These are phyloP conservation scores for Lamellibrachia luymesi DNA, from an alignment of 1,140 invertebrate genomes.

Conservation along the genomic window DNA sequence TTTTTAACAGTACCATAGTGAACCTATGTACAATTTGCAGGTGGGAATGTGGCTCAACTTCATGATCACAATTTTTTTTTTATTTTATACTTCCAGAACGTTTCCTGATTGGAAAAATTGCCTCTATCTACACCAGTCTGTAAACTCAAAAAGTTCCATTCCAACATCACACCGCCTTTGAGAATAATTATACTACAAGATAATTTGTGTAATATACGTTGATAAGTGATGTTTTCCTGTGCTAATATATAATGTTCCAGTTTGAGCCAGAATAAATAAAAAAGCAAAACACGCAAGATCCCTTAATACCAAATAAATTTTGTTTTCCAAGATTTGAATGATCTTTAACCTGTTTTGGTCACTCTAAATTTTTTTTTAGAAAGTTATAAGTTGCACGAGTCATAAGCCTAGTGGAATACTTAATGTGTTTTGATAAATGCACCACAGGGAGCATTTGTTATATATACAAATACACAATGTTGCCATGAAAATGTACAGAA, in stretches of 20 bases:
- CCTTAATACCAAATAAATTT: background rate
- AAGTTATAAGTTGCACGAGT: background rate
- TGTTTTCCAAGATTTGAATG: too few relatives aligned
- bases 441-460: background rate
- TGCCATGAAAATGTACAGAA: background rate
- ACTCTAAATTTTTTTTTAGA: background rate
- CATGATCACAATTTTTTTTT: background rate
- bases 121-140: background rate
- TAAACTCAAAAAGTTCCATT: background rate
- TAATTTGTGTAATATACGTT: background rate
- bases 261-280: background rate
- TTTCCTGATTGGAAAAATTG: background rate
- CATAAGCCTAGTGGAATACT: background rate
- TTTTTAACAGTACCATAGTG: background rate
- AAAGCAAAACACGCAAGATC: background rate
- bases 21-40: background rate
- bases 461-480: background rate
- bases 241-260: background rate
- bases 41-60: background rate
- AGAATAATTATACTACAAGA: background rate
- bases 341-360: background rate
- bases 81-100: background rate
- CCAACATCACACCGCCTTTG: background rate
- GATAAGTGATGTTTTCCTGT: background rate
- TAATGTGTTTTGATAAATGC: background rate